These are phyloP conservation scores for Sinopyrophorus schimmeli DNA, from an alignment of 2,888 invertebrate genomes.

Conservation along the genomic window DNA sequence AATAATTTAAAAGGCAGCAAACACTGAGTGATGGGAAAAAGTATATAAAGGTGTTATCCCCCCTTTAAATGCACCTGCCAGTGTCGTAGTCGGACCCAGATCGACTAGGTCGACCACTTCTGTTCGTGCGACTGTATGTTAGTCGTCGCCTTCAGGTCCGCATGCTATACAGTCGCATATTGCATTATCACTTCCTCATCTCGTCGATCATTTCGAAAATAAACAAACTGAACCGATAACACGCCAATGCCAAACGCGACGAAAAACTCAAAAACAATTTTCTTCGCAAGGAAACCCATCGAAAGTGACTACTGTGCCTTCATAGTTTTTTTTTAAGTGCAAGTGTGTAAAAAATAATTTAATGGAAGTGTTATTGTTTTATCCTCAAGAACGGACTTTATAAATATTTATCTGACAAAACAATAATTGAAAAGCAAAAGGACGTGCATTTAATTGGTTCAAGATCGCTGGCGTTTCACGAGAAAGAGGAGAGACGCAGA, in stretches of 20 bases:
- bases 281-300: too few species aligned
- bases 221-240: background rate
- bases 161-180: too few species aligned
- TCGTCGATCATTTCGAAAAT: background rate
- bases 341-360: too few species aligned
- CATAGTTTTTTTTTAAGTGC: constrained; percentile 7
- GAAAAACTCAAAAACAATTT: too few species aligned
- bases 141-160: too few species aligned
- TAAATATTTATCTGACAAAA: constrained; percentile 19
- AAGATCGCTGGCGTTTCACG: constrained; percentile 16
- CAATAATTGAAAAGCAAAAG: constrained; percentile 9
- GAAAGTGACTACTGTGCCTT: too few species aligned
- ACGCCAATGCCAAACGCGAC: too few species aligned
- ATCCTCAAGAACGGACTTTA: constrained; percentile 14
- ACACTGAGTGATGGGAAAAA: constrained; percentile 3
- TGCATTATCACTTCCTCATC: too few species aligned
- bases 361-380: too few species aligned
- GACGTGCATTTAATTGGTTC: constrained; percentile 22
- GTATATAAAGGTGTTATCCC: constrained; percentile 34
- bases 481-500: too few species aligned
- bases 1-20: constrained; percentile 13
- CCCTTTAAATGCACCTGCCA: constrained; percentile 35
- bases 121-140: constrained; percentile 32
- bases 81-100: constrained; percentile 36
- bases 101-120: constrained; percentile 36